Conservation (phyloP, 2,797 vertebrate genomes). For the Arnoldichthys spilopterus region DNA sequence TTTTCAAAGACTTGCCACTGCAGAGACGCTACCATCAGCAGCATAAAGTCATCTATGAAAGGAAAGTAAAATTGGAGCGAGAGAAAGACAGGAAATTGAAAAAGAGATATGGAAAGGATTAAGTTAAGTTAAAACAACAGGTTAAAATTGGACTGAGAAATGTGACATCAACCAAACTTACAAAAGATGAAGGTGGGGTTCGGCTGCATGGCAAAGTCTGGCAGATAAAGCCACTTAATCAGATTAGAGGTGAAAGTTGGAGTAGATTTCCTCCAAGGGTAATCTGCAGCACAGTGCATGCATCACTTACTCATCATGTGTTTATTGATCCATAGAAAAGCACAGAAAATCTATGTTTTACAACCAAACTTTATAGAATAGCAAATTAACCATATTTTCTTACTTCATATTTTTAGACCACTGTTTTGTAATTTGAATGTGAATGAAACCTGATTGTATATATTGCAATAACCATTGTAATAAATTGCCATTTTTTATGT, state of each 20-base stretch:
- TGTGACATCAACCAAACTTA: constrained; percentile 61
- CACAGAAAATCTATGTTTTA: not conserved
- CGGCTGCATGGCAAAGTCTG: constrained; percentile 80
- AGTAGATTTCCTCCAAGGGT: constrained; percentile 77
- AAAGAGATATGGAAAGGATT: not conserved
- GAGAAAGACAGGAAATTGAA: not conserved
- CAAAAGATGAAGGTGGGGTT: constrained; percentile 79
- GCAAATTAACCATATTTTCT: not conserved
- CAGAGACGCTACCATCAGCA: constrained; percentile 80
- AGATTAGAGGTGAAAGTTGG: constrained; percentile 76
- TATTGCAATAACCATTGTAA: too few relatives aligned
- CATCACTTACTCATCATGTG: not conserved
- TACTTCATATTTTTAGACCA: too few relatives aligned
- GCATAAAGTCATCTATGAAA: constrained; percentile 76
- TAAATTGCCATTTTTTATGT: too few relatives aligned
- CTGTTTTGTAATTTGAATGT: too few relatives aligned
- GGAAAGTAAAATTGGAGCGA: not conserved
- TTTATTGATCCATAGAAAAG: constrained; percentile 18
- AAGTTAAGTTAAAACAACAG: not conserved
- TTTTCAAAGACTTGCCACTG: constrained; percentile 82
- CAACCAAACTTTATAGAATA: not conserved
- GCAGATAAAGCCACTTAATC: constrained; percentile 83
- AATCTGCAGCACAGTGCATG: constrained; percentile 68
- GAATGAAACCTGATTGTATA: too few relatives aligned
- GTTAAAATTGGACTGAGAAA: not conserved